Evolutionary conservation across 2,797 vertebrate species (phyloP), one percentile per base, ranked within the genome.

Genomic region (Microctenopoma steveboyesi): DNA sequence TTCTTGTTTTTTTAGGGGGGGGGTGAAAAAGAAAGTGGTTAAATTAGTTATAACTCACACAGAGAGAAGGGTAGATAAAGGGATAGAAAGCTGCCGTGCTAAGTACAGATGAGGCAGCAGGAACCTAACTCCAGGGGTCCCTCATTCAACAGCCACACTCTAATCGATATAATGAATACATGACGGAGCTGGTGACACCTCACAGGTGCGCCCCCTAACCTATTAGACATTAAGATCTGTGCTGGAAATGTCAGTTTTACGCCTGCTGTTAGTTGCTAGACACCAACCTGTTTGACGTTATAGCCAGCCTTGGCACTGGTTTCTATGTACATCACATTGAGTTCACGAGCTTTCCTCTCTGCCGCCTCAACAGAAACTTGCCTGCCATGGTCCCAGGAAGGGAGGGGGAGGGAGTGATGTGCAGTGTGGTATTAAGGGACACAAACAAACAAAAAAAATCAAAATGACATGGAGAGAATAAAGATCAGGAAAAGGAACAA

Each of bases 321-420:
- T 92, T 95, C 94, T 94, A 94, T 90, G 94, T 93, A 94, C 94
- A 96, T 94, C 93, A 95, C 88, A 92, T 86, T 94, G 92, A 96
- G 91, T 68, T 94, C 93, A 82, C 84, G 91, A 88, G 93, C 91
- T 94, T 94, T 94, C 92, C 94, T 94, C 93, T 95, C 92, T 78
- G 93, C 92, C 85, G 95, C 91, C 90, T 95, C 93, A 89, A 95
- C 54, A 95, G 94, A 95, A 89, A 96, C 91, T 93, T 95, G 91
- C 84, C 95, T 95, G 92, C 86, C 94, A 90, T 82, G 92, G 90
- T 86, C 89, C 90, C 81, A 14, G 87, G 84, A 48, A 78, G 67
- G 71, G 72, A 63, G 72, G 47, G 63, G 69, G n/a, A 18, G 48
- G 78, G 50, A 48, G 82, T 67, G 69, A 77, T 69, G 75, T 72